Conservation (phyloP, 2,888 invertebrate genomes). For the Erebia aethiops region DNA sequence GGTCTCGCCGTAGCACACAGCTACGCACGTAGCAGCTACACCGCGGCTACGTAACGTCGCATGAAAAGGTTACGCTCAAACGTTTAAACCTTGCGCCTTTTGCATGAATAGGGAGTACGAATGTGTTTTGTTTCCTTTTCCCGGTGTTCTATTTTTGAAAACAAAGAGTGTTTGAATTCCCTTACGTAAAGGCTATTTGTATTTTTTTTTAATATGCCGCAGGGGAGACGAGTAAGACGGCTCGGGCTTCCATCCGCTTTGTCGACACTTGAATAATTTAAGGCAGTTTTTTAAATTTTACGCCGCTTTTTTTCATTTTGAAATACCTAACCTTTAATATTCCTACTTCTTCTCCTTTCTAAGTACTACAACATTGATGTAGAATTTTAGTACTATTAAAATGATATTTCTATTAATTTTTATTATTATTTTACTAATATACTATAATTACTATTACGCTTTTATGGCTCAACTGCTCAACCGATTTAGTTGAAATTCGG, state of each 20-base stretch:
- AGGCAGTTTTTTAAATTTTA: conserved; percentile 9
- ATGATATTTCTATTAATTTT: no score
- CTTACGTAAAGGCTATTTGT: conserved; percentile 42
- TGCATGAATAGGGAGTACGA: conserved; percentile 71
- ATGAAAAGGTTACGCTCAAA: conserved; percentile 75
- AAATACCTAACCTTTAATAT: neutral
- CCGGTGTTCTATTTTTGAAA: conserved; percentile 67
- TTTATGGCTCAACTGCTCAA: no score
- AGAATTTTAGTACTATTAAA: no score
- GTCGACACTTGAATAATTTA: conserved; percentile 31
- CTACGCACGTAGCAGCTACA: conserved; percentile 53
- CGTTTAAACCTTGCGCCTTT: conserved; percentile 75
- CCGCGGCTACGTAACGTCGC: conserved; percentile 50
- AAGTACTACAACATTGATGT: no score
- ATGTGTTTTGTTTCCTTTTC: conserved; percentile 68
- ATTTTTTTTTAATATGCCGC: conserved; percentile 39
- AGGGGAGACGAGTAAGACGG: conserved; percentile 31
- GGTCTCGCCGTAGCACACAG: conserved; percentile 58
- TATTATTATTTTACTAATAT: no score
- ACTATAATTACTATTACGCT: no score
- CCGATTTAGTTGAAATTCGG: no score
- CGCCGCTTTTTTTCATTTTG: neutral
- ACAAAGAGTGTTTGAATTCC: conserved; percentile 67
- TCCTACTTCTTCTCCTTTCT: no score
- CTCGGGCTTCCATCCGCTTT: conserved; percentile 30